Conservation (phyloP, 2,113 vertebrate species). For the Ahaetulla prasina region DNA sequence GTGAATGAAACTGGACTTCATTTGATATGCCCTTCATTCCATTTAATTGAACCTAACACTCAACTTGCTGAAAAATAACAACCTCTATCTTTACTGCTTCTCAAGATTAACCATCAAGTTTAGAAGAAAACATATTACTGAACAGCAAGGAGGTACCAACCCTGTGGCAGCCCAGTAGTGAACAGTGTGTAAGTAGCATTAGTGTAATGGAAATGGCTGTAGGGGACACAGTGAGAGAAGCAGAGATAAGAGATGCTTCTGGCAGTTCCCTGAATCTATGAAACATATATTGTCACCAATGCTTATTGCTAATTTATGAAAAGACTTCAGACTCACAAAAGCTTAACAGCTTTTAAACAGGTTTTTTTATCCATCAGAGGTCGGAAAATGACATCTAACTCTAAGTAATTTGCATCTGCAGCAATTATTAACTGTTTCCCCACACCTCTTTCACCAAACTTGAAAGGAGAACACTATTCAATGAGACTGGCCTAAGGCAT, state of each 20-base stretch:
- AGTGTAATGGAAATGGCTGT: constrained; percentile 3
- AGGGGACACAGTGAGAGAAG: not conserved
- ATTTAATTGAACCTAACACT: not conserved
- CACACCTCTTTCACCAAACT: not conserved
- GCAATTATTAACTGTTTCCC: not conserved
- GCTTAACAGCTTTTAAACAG: not conserved
- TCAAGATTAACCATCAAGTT: not conserved
- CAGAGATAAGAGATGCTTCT: not conserved
- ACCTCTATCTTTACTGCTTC: not conserved
- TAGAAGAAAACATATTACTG: constrained; percentile 1
- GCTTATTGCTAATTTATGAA: not conserved
- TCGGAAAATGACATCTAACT: not conserved
- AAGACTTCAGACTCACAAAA: not conserved
- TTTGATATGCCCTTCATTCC: not conserved
- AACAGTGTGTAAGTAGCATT: not conserved
- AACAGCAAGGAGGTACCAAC: constrained; percentile 1
- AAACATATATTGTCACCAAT: not conserved
- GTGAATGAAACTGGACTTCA: not conserved
- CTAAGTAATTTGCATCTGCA: not conserved
- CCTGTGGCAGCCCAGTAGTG: not conserved
- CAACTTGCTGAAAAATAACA: not conserved
- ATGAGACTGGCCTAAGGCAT: not conserved
- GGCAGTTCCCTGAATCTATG: not conserved
- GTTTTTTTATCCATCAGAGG: constrained; percentile 4
- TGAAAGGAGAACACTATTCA: not conserved